Evolutionary conservation across 2,797 vertebrate species (phyloP).

Genomic region (Neosalanx taihuensis): DNA sequence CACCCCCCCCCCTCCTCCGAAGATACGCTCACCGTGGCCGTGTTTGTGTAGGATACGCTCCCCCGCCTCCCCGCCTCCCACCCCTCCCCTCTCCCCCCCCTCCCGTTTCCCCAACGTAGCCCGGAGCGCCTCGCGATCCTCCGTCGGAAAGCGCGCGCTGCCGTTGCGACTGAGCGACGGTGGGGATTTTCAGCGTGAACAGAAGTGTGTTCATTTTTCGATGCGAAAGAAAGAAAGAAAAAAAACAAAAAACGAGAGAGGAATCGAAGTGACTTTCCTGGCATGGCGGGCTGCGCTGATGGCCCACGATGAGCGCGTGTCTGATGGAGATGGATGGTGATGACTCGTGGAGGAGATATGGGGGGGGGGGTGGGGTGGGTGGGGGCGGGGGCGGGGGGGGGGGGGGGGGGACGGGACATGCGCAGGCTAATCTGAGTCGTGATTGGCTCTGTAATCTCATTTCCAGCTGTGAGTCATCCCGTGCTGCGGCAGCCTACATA

Average conservation of each 20-base stretch:
- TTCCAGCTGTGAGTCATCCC: slow-evolving; percentile 57
- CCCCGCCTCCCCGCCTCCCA: slow-evolving; percentile 9
- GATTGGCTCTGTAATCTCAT: slow-evolving; percentile 66
- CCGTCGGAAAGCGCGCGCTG: slow-evolving; percentile 59
- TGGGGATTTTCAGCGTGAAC: slow-evolving; percentile 24
- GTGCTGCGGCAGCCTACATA: slow-evolving; percentile 18
- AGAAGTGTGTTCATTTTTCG: slow-evolving; percentile 46
- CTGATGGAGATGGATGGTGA: no score
- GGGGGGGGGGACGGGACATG: slow-evolving; percentile 35
- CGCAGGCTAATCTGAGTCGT: slow-evolving; percentile 67
- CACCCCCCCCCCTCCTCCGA: slow-evolving; percentile 7
- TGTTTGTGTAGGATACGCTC: slow-evolving; percentile 63
- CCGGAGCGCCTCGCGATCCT: slow-evolving; percentile 54
- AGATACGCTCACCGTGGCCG: slow-evolving; percentile 65
- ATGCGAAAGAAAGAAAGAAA: slow-evolving; percentile 24
- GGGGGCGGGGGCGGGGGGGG: slow-evolving; percentile 51
- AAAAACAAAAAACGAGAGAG: no score
- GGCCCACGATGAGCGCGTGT: no score
- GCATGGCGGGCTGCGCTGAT: no score
- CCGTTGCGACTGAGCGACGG: slow-evolving; percentile 58
- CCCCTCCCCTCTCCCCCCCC: not conserved
- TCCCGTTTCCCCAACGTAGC: not conserved
- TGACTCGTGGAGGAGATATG: slow-evolving; percentile 48
- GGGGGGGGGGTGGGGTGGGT: slow-evolving; percentile 41
- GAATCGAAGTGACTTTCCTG: no score